A percentile compares a stretch with the other conserved stretches of the same genome.
phyloP scores from a whole-genome alignment of 2,797 vertebrate species.

The Chelonia mydas region DNA sequence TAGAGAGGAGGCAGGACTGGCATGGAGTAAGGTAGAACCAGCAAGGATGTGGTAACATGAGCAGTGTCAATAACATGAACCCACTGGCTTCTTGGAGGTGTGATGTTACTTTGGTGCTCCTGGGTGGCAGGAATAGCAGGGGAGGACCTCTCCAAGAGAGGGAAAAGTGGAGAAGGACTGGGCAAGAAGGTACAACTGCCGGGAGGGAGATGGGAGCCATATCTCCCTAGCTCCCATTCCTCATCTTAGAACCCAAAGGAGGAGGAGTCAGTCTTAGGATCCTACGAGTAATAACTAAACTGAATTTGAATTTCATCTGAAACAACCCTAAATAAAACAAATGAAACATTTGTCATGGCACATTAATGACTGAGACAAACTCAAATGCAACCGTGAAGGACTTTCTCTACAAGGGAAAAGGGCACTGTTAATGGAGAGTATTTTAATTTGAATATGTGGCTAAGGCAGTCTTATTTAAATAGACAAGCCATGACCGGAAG shows the following conservation, averaged over 20 bases:
- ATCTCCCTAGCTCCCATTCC: background rate
- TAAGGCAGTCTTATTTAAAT: constrained; percentile 13
- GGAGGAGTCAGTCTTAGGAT: background rate
- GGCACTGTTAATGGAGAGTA: background rate
- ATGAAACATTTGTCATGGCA: background rate
- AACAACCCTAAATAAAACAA: background rate
- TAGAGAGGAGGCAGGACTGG: background rate
- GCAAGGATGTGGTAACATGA: background rate
- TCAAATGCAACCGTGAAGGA: background rate
- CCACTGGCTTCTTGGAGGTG: background rate
- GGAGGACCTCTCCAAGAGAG: background rate
- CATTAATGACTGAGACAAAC: background rate
- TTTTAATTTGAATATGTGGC: constrained; percentile 21
- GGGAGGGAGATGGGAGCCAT: background rate
- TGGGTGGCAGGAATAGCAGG: background rate
- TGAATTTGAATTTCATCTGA: background rate
- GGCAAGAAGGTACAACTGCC: background rate
- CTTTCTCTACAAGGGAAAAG: background rate
- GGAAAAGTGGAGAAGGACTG: accelerated
- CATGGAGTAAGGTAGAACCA: background rate
- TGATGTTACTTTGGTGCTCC: background rate
- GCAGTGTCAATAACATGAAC: background rate
- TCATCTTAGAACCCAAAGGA: background rate
- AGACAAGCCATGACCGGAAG: background rate
- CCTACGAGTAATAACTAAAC: background rate